Base-by-base conservation (phyloP, 2,797 vertebrate genomes). In the Nannoperca australis region DNA sequence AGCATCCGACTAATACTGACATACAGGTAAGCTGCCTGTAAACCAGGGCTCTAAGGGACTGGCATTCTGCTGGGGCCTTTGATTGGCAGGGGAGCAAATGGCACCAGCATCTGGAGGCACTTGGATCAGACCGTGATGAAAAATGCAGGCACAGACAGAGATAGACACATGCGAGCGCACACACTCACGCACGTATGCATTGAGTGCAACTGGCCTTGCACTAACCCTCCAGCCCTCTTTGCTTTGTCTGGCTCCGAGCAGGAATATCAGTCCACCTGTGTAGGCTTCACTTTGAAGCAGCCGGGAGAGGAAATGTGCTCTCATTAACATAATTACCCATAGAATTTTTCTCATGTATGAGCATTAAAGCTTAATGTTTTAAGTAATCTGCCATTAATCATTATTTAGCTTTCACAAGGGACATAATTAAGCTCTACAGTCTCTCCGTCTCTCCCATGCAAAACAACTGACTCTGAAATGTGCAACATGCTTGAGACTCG, bases 11-110 rank as follows among this genome's bases (percentile, higher is more conserved):
- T 74, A 68, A 71, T 61, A 45, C 63, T 81, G 82, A 73, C 85
- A 82, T 69, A 49, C 83, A 85, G 84, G 81, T 87, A 75, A 79
- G 75, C 74, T 14, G 71, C 73, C 75, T 72, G 84, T 70, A 78
- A 85, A 82, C 51, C 61, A 22, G 72, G 62, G n/a, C 85, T 85
- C 88, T 63, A 44, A 71, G 91, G 90, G 84, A 80, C 85, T 89
- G 85, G 63, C 87, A 88, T 90, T 93, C 88, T 85, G 67, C 64
- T 69, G 78, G 69, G 81, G 77, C 81, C 69, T 89, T 89, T 94
- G 92, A 93, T 92, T 93, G 92, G 86, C 93, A 94, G 91, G 83
- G 85, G 88, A 88, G 89, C 80, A 94, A 94, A 94, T 93, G 94
- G 90, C 92, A 91, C 61, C 73, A 76, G 80, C 86, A 85, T 93